A percentile compares a stretch with the other conserved stretches of the same genome.
phyloP scores from a whole-genome alignment of 2,113 vertebrate genomes.

The Bungarus multicinctus region DNA sequence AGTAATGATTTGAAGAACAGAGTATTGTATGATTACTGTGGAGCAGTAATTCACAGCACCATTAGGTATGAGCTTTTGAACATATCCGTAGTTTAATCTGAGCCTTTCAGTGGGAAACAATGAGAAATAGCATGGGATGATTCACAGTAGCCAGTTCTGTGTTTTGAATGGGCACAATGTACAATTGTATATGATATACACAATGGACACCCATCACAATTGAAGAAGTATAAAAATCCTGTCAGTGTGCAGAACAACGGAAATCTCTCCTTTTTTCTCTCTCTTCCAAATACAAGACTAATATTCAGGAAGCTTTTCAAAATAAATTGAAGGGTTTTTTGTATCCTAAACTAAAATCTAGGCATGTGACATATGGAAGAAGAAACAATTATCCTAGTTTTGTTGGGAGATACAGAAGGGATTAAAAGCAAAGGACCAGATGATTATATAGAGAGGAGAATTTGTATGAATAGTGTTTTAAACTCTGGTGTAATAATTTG shows the following conservation, averaged over 20 bases:
- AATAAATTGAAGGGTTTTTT: background rate
- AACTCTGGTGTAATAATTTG: background rate
- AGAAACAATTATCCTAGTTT: background rate
- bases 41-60: background rate
- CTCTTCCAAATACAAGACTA: background rate
- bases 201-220: background rate
- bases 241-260: background rate
- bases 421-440: background rate
- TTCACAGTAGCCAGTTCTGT: slow-evolving; percentile 1
- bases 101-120: background rate
- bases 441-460: background rate
- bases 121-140: background rate
- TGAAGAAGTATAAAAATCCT: background rate
- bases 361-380: background rate
- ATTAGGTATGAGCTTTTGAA: background rate
- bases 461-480: background rate
- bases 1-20: background rate
- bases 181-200: background rate
- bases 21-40: background rate
- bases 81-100: background rate
- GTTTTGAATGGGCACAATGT: background rate
- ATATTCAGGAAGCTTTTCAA: background rate
- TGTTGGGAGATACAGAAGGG: background rate
- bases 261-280: background rate
- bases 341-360: background rate